These are phyloP conservation scores for Phylloscopus trochilus DNA, from an alignment of 2,113 vertebrate genomes.

Conservation along the genomic window DNA sequence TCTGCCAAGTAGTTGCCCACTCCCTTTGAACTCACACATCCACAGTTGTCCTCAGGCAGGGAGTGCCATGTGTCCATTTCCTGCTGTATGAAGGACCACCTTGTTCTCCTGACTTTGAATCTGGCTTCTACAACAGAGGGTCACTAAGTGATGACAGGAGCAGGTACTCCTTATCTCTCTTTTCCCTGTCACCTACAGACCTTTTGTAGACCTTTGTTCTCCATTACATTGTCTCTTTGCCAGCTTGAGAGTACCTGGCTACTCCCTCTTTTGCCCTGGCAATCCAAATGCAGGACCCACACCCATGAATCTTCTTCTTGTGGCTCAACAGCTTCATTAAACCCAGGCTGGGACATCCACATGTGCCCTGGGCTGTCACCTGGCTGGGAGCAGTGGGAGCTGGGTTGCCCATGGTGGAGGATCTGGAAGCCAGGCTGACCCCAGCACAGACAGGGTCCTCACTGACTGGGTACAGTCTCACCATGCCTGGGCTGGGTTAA, in stretches of 20 bases:
- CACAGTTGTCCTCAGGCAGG: neutral
- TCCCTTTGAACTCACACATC: neutral
- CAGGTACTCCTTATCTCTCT: neutral
- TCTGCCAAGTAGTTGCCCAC: neutral
- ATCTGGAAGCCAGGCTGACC: neutral
- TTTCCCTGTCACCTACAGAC: neutral
- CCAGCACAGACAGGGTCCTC: neutral
- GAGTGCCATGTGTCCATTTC: neutral
- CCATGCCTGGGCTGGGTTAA: neutral
- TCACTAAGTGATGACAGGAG: neutral
- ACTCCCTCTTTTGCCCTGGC: neutral
- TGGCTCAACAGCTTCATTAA: neutral
- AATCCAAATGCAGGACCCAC: neutral
- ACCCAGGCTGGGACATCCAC: neutral
- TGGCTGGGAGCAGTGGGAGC: neutral
- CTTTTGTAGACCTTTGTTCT: neutral
- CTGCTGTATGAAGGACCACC: neutral
- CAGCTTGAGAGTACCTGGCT: neutral
- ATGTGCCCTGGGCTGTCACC: neutral
- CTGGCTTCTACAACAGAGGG: neutral
- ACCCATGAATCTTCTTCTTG: neutral
- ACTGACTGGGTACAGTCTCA: rapidly evolving
- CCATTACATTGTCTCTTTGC: neutral
- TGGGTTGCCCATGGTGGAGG: neutral
- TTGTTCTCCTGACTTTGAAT: neutral